Evolutionary conservation across 1,140 invertebrate genomes (phyloP), one percentile per base, ranked within the genome.

Genomic region (Parasteatoda tepidariorum): DNA sequence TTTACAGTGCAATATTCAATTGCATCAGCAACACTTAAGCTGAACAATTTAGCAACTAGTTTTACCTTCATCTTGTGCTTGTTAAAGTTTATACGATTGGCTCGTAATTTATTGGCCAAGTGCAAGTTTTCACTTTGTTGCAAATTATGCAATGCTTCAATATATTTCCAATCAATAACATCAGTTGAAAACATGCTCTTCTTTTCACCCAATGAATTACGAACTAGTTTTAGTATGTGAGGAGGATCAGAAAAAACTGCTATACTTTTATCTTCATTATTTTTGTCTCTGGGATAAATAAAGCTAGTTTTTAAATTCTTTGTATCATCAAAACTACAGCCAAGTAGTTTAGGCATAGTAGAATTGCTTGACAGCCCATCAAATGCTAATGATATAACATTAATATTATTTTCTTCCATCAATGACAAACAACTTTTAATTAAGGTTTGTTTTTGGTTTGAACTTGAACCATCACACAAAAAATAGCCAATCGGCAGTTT

Each of bases 401-500:
- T 70, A 6, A 48, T 34, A 15, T 24, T 48, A 15, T 9, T 11
- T 7, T 6, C 22, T 11, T 67, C 4, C 13, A 67, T 11, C 3
- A 67, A 11, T 31, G 5, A 11, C 4, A 67, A 31, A 31, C 64
- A 67, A 7, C 9, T 4, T 9, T 4, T 9, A 18, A 78, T 9
- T 26, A 78, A 66, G 34, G 62, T 78, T 66, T 24, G 18, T 38
- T 28, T 31, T 48, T 64, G 33, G 7, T 38, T 18, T 15, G 30
- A 7, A 15, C 6, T 64, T 3, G 66, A 34, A 26, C 59, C 30
- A 64, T 62, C 13, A 64, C 26, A 64, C 9, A 78, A 41, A 41
- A 78, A 78, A 64, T 41, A 78, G 15, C 61, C 74, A 38, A 78
- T 18, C 31, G 74, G 74, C 3, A 78, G 13, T 30, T 89, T 88